Evolutionary conservation across 2,888 invertebrate genomes (phyloP), one percentile per base, ranked within the genome.

Genomic region (Tiliacea citrago): DNA sequence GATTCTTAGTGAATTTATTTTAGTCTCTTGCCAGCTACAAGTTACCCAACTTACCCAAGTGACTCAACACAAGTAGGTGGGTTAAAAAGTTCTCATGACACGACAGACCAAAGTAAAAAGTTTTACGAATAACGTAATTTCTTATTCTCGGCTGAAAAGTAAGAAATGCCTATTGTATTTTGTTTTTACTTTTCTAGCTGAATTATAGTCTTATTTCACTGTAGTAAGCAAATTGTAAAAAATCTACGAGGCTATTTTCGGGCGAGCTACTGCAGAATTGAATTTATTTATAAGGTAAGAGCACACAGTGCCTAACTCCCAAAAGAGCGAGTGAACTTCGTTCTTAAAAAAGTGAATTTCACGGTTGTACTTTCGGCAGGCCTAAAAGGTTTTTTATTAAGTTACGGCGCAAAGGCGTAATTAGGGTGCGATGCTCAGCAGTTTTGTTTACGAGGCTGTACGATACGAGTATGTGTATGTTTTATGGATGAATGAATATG

Each of bases 351-450:
- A 83, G 67, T 72, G 70, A 68, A 80, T 79, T 85, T 87, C 75
- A 78, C 68, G 78, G 72, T 58, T 73, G 73, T 66, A 63, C 68
- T 81, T 83, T 77, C 71, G 73, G 70, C 69, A 66, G 74, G 70
- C 67, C 79, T 85, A 76, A 88, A 90, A 88, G 85, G 82, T 82
- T 88, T 85, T 85, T 79, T 82, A 81, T 87, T 81, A 68, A 79
- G 74, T 87, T 86, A 86, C 60, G 51, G 47, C 69, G 49, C 72
- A 74, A 68, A 45, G 67, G 39, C 71, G 65, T 77, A 79, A 75
- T 77, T 81, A 81, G 60, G 66, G 68, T 53, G 60, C 47, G 58
- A 62, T 61, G 69, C 58, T 62, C 53, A 68, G 51, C 58, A 70
- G 49, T 24, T 45, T 53, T 51, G 42, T 79, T 69, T 79, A 67